phyloP scores from a whole-genome alignment of 2,797 vertebrate species.

The Cottoperca gobio region DNA sequence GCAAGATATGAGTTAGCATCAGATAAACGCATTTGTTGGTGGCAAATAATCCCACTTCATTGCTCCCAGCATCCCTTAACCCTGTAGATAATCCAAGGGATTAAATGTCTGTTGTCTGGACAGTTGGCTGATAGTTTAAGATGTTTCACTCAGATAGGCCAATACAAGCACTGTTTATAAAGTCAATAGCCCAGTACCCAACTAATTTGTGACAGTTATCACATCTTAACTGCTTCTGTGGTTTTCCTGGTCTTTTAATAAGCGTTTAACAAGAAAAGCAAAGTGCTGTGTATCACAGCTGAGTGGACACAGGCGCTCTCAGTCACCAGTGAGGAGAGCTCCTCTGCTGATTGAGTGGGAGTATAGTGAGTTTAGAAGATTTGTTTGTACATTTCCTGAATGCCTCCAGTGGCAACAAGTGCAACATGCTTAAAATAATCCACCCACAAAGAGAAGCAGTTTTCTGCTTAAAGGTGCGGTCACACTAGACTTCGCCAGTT shows the following conservation, averaged over 20 bases:
- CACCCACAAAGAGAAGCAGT: neutral
- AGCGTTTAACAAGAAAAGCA: neutral
- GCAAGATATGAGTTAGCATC: neutral
- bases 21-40: conserved; percentile 9
- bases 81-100: conserved; percentile 64
- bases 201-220: neutral
- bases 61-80: conserved; percentile 40
- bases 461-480: neutral
- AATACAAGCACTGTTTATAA: neutral
- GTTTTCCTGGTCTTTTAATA: conserved; percentile 8
- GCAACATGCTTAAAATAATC: conserved; percentile 2
- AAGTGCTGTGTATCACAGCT: neutral
- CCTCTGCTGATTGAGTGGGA: neutral
- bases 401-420: neutral
- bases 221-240: neutral
- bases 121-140: conserved; percentile 1
- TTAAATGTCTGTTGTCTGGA: conserved; percentile 65
- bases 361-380: neutral
- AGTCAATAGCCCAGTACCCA: neutral
- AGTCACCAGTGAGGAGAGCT: conserved; percentile 5
- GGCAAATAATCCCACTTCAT: conserved; percentile 20
- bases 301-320: neutral
- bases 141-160: neutral
- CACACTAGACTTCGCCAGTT: neutral
- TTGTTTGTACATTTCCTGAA: neutral